Evolutionary conservation across 2,797 vertebrate species (phyloP).

Genomic region (Lemur catta): DNA sequence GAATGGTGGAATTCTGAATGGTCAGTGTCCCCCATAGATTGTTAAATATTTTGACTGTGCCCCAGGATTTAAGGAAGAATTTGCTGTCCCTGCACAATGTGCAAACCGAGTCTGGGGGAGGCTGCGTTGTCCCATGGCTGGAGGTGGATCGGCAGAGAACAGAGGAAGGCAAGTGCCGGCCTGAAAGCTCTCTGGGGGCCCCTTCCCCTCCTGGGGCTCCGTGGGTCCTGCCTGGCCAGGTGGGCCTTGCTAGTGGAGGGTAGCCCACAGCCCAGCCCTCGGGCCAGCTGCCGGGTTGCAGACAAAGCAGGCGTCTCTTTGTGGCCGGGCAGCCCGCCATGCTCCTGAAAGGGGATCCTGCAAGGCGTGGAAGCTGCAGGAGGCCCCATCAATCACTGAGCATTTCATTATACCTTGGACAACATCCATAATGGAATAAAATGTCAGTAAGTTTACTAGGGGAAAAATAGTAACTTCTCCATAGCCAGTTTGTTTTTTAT

Average conservation of each 20-base stretch:
- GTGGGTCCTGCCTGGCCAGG: not conserved
- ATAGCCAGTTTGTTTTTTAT: conserved; percentile 79
- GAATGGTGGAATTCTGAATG: not conserved
- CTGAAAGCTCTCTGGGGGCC: not conserved
- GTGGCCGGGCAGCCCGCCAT: conserved; percentile 60
- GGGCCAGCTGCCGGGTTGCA: conserved; percentile 47
- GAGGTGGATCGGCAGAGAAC: not conserved
- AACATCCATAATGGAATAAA: conserved; percentile 77
- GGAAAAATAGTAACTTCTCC: conserved; percentile 75
- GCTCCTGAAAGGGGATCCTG: conserved; percentile 69
- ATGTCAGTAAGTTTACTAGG: conserved; percentile 77
- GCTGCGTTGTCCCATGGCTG: not conserved
- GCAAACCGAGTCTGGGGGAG: not conserved
- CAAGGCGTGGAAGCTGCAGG: conserved; percentile 40
- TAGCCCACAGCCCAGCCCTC: not conserved
- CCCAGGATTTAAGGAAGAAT: not conserved
- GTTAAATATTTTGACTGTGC: not conserved
- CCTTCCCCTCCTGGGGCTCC: not conserved
- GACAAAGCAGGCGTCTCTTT: conserved; percentile 68
- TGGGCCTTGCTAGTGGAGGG: not conserved
- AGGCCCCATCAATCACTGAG: conserved; percentile 67
- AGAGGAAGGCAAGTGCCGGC: not conserved
- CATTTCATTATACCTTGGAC: conserved; percentile 79
- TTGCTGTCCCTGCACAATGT: not conserved
- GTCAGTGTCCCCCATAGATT: not conserved